These are phyloP conservation scores for Tetrapedia diversipes DNA, from an alignment of 2,888 invertebrate genomes.

Conservation along the genomic window DNA sequence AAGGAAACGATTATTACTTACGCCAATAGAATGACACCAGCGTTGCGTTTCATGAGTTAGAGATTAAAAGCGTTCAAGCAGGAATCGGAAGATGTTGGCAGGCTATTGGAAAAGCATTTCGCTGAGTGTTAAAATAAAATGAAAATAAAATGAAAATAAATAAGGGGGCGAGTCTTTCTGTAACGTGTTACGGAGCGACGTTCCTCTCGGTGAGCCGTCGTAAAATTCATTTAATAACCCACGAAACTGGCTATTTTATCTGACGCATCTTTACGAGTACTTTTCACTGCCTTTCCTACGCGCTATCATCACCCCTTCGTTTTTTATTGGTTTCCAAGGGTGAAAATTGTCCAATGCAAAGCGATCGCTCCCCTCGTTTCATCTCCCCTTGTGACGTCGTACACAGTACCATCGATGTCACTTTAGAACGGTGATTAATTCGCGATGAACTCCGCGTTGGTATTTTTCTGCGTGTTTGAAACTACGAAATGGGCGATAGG, in stretches of 20 bases:
- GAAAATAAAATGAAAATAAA: not conserved
- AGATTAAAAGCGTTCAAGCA: constrained; percentile 5
- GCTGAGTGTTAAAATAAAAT: not conserved
- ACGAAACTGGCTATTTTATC: constrained; percentile 19
- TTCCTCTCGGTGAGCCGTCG: not conserved
- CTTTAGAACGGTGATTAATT: not conserved
- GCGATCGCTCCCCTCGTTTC: not conserved
- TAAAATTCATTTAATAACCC: constrained; percentile 48
- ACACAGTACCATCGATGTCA: constrained; percentile 8
- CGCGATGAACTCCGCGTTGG: not conserved
- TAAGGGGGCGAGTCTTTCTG: not conserved
- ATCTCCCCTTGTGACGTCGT: no score
- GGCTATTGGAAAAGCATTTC: not conserved
- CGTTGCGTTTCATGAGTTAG: not conserved
- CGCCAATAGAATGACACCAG: not conserved
- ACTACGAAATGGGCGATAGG: constrained; percentile 16
- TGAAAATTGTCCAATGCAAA: constrained; percentile 3
- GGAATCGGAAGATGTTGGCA: not conserved
- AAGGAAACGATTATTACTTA: not conserved
- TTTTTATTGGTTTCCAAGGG: constrained; percentile 21
- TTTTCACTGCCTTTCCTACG: not conserved
- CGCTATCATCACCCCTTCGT: not conserved
- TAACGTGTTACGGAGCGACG: not conserved
- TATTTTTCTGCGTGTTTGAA: not conserved
- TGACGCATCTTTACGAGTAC: constrained; percentile 21